These are phyloP conservation scores for Harpegnathos saltator DNA, from an alignment of 1,140 invertebrate species.

Conservation along the genomic window DNA sequence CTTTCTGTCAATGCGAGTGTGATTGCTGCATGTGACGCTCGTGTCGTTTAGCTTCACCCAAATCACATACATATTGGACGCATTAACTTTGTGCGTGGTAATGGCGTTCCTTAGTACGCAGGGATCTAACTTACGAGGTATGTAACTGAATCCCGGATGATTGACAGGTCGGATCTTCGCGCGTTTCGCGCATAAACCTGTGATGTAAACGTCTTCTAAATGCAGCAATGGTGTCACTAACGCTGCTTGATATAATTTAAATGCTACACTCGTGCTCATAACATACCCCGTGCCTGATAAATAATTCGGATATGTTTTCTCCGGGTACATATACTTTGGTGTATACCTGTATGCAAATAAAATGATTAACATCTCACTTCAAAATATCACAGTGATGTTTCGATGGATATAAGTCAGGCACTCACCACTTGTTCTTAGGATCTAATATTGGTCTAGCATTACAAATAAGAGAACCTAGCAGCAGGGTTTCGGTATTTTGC, in stretches of 20 bases:
- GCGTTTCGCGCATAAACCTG: slow-evolving; percentile 88
- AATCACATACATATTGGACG: slow-evolving; percentile 79
- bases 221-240: slow-evolving; percentile 90
- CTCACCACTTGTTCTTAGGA: slow-evolving; percentile 92
- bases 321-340: slow-evolving; percentile 92
- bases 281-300: slow-evolving; percentile 94
- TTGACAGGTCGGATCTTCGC: slow-evolving; percentile 86
- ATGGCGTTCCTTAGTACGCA: slow-evolving; percentile 83
- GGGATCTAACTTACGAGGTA: slow-evolving; percentile 84
- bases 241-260: slow-evolving; percentile 89
- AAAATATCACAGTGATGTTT: background rate
- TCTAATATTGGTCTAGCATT: slow-evolving; percentile 90
- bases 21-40: slow-evolving; percentile 73
- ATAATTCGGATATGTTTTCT: slow-evolving; percentile 92
- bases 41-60: slow-evolving; percentile 81
- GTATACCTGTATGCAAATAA: slow-evolving; percentile 88
- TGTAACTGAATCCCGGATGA: slow-evolving; percentile 88
- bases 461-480: slow-evolving; percentile 91
- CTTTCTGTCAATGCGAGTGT: slow-evolving; percentile 67
- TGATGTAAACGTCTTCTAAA: slow-evolving; percentile 95
- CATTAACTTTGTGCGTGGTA: slow-evolving; percentile 82
- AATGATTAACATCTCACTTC: slow-evolving; percentile 18
- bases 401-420: slow-evolving; percentile 1
- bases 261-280: slow-evolving; percentile 90
- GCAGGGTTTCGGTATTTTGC: slow-evolving; percentile 86